A percentile compares a stretch with the other conserved stretches of the same genome.
phyloP scores from a whole-genome alignment of 2,113 vertebrate genomes.

The Mesembrinibis cayennensis region DNA sequence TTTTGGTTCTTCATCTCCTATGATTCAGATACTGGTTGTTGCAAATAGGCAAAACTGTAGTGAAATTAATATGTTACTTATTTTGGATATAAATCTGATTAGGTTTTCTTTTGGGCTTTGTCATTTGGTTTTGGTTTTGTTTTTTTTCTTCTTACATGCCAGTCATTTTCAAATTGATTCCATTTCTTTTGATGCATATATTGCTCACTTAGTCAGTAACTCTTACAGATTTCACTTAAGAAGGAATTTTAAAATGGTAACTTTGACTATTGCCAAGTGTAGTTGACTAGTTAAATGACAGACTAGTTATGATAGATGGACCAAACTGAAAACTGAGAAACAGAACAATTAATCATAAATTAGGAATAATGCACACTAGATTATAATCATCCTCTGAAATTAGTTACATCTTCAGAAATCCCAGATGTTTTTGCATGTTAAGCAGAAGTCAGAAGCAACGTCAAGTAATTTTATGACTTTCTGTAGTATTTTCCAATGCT shows the following conservation, averaged over 20 bases:
- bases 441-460: background rate
- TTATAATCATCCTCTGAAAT: background rate
- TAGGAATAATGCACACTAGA: background rate
- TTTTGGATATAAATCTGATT: background rate
- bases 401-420: background rate
- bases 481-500: background rate
- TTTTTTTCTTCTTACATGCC: background rate
- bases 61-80: background rate
- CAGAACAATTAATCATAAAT: background rate
- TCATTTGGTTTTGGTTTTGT: fast-evolving
- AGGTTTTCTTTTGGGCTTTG: background rate
- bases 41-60: background rate
- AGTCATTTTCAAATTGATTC: background rate
- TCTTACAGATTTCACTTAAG: background rate
- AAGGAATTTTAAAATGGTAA: background rate
- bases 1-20: background rate
- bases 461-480: background rate
- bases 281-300: background rate
- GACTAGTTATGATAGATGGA: background rate
- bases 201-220: background rate
- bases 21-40: background rate
- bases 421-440: background rate
- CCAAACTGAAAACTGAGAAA: background rate
- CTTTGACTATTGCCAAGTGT: background rate
- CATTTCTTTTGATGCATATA: background rate